Percentiles rank a stretch among this genome's conserved stretches.
Conservation (phyloP, 2,888 invertebrate genomes). For the Fissipunctia ypsillon region DNA sequence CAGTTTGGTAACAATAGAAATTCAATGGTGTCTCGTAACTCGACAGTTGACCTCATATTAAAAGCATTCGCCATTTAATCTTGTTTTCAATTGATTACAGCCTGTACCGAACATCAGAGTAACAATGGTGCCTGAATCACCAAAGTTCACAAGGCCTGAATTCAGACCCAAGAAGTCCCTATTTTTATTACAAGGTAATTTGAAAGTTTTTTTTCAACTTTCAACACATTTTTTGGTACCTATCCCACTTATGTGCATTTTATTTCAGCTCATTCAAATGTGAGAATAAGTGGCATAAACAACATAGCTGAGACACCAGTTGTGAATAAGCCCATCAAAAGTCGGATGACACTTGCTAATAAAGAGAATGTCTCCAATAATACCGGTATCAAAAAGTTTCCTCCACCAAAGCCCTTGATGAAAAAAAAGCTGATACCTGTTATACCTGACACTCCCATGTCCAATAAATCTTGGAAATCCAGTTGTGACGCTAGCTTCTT, state of each 20-base stretch:
- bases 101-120: conserved; percentile 66
- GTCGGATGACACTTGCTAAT: conserved; percentile 72
- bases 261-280: conserved; percentile 71
- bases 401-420: conserved; percentile 24
- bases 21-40: no score
- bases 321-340: conserved; percentile 69
- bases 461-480: conserved; percentile 82
- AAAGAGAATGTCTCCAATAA: conserved; percentile 78
- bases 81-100: conserved; percentile 68
- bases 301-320: conserved; percentile 82
- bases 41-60: no score
- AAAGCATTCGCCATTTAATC: not conserved
- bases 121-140: conserved; percentile 74
- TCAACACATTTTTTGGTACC: no score
- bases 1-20: no score
- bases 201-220: no score
- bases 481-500: conserved; percentile 85
- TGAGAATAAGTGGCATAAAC: conserved; percentile 83
- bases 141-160: conserved; percentile 80
- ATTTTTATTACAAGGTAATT: conserved; percentile 61
- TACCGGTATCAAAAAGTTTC: conserved; percentile 33
- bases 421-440: conserved; percentile 43
- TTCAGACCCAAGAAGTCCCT: conserved; percentile 77
- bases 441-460: conserved; percentile 77
- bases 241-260: not conserved